Conservation (phyloP, 2,113 vertebrate species). For the Leuciscus idus region DNA sequence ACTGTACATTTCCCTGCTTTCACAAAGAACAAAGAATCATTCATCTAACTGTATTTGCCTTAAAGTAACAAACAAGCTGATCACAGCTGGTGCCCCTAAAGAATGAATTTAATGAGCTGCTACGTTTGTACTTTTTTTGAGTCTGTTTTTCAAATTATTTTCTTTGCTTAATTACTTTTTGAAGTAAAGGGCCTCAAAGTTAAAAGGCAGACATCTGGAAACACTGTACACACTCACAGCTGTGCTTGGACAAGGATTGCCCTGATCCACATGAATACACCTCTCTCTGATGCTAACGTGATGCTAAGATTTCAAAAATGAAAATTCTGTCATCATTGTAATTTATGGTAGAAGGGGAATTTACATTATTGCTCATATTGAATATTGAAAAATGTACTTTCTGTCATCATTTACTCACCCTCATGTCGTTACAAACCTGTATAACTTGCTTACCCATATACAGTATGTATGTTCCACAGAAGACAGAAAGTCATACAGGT, state of each 20-base stretch:
- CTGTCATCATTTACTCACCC: no score
- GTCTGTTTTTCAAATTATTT: conserved; percentile 73
- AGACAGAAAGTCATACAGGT: no score
- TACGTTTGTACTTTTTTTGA: conserved; percentile 71
- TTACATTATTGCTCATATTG: no score
- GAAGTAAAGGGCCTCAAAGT: conserved; percentile 61
- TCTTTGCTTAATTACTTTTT: conserved; percentile 70
- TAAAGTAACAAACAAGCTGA: conserved; percentile 71
- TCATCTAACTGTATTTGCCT: conserved; percentile 70
- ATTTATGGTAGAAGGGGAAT: no score
- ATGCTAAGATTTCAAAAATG: not conserved
- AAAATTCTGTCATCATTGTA: no score
- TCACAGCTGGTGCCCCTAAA: conserved; percentile 73
- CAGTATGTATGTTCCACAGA: no score
- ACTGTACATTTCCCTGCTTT: conserved; percentile 62
- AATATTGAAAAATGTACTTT: no score
- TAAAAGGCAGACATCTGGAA: conserved; percentile 65
- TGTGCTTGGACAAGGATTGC: not conserved
- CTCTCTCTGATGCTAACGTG: not conserved
- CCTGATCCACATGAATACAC: not conserved
- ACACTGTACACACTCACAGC: conserved; percentile 7
- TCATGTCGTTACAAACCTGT: no score
- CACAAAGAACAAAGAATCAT: conserved; percentile 56
- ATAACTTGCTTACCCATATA: no score
- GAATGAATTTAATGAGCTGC: conserved; percentile 75